Evolutionary conservation across 2,113 vertebrate genomes (phyloP).

Genomic region (Morphnarchus princeps): DNA sequence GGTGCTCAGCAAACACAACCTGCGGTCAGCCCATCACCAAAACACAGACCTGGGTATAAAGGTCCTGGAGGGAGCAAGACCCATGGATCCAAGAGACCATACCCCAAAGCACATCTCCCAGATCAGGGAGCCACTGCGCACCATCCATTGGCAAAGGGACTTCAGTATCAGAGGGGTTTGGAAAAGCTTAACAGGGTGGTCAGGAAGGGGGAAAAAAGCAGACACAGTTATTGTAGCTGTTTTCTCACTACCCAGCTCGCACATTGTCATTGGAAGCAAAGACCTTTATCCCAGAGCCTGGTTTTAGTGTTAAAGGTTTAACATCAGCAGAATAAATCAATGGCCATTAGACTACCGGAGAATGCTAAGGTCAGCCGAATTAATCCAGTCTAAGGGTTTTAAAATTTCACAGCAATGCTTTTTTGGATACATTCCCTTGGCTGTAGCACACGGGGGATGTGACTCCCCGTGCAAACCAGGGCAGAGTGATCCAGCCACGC

Average conservation of each 20-base stretch:
- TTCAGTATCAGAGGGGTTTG: not conserved
- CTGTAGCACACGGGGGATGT: not conserved
- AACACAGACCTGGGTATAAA: rapidly evolving
- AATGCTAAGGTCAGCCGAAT: not conserved
- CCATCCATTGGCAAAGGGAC: not conserved
- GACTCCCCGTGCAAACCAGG: rapidly evolving
- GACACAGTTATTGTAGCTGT: not conserved
- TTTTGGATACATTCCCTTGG: not conserved
- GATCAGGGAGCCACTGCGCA: too few species aligned
- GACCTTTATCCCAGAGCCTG: not conserved
- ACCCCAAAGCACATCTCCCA: too few species aligned
- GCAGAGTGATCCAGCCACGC: not conserved
- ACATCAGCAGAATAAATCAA: not conserved
- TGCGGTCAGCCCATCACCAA: rapidly evolving
- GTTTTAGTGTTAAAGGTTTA: not conserved
- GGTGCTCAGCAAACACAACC: rapidly evolving
- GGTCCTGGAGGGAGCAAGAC: not conserved
- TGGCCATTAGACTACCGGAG: not conserved
- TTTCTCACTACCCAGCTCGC: not conserved
- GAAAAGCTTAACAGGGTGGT: not conserved
- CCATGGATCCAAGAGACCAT: rapidly evolving
- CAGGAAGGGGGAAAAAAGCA: not conserved
- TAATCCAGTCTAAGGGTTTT: not conserved
- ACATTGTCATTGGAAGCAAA: not conserved
- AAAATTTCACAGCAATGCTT: not conserved